These are phyloP conservation scores for Strigops habroptila DNA, from an alignment of 2,113 vertebrate species.

Conservation along the genomic window DNA sequence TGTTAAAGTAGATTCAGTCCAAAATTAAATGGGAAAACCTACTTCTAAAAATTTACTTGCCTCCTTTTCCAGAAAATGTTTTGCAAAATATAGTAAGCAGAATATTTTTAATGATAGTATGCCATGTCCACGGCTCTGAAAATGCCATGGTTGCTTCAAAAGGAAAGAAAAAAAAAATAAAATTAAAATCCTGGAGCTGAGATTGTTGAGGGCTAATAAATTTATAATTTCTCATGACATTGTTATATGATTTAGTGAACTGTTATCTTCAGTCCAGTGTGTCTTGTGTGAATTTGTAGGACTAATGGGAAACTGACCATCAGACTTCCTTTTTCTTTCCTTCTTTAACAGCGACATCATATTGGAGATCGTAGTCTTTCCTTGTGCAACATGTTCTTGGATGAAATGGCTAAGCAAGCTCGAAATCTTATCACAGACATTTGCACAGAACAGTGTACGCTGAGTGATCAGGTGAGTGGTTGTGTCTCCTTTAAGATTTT, in stretches of 20 bases:
- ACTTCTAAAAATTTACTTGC: neutral
- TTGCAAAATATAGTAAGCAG: neutral
- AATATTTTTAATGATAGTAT: neutral
- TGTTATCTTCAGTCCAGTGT: neutral
- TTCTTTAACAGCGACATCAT: conserved; percentile 85
- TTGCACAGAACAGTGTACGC: conserved; percentile 97
- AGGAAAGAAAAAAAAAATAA: neutral
- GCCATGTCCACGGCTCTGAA: neutral
- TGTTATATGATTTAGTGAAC: neutral
- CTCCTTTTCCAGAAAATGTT: neutral
- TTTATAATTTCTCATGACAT: neutral
- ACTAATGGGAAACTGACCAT: neutral
- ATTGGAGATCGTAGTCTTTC: conserved; percentile 98
- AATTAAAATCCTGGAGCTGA: neutral
- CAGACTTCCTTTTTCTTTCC: neutral
- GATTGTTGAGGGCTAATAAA: neutral
- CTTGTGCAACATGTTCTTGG: conserved; percentile 98
- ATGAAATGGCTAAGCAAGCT: conserved; percentile 99
- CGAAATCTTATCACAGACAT: conserved; percentile 98
- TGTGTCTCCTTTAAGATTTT: neutral
- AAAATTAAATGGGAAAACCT: neutral
- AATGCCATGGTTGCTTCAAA: neutral
- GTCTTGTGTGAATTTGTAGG: neutral
- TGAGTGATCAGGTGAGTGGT: conserved; percentile 91
- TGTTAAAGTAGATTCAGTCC: neutral